Evolutionary conservation across 2,888 invertebrate species (phyloP).

Genomic region (Rhamphomyia laevipes): DNA sequence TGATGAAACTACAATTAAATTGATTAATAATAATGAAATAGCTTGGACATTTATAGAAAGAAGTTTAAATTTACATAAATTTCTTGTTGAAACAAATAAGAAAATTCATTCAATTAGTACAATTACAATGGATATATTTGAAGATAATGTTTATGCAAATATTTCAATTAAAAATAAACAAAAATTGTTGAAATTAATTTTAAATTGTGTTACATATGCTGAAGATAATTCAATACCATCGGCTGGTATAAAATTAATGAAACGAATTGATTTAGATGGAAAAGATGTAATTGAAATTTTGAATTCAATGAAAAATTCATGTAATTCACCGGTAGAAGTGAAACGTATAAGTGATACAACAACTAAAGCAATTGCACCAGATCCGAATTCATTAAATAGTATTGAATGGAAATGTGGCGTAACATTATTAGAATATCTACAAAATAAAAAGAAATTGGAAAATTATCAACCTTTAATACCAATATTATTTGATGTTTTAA

Average conservation of each 20-base stretch:
- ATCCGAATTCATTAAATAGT: constrained; percentile 42
- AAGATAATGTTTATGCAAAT: constrained; percentile 31
- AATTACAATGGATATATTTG: constrained; percentile 24
- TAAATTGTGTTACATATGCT: constrained; percentile 44
- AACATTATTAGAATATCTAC: constrained; percentile 69
- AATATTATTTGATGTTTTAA: constrained; percentile 63
- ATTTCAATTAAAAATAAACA: constrained; percentile 40
- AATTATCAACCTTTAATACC: constrained; percentile 57
- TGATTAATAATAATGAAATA: constrained; percentile 32
- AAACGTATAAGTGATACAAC: background rate
- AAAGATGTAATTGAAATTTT: constrained; percentile 47
- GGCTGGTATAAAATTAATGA: constrained; percentile 50
- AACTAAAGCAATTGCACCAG: background rate
- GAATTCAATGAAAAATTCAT: constrained; percentile 45
- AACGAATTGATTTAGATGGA: constrained; percentile 53
- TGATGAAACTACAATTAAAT: constrained; percentile 39
- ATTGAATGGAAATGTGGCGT: constrained; percentile 68
- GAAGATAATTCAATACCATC: constrained; percentile 49
- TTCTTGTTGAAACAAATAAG: constrained; percentile 20
- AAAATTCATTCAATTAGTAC: constrained; percentile 28
- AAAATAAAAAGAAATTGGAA: constrained; percentile 68
- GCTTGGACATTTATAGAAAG: constrained; percentile 49
- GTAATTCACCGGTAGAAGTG: background rate
- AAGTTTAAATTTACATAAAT: constrained; percentile 30
- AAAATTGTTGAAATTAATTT: constrained; percentile 41